A percentile compares a stretch with the other conserved stretches of the same genome.
phyloP scores from a whole-genome alignment of 2,888 invertebrate species.

The Pterobdella sp. region DNA sequence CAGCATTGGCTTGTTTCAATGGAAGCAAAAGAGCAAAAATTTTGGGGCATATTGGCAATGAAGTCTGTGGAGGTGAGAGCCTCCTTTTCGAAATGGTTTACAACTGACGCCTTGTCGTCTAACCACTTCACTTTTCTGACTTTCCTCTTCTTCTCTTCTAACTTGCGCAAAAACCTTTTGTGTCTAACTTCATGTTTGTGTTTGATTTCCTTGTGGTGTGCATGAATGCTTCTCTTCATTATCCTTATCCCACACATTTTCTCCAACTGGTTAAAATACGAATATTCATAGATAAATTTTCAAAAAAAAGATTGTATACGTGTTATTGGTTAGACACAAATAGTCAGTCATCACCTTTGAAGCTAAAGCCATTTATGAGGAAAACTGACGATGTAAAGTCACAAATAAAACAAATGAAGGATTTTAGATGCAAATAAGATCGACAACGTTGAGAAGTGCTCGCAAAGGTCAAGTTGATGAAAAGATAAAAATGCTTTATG shows the following conservation, averaged over 20 bases:
- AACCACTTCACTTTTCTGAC: neutral
- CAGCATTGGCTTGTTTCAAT: neutral
- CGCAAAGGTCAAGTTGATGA: too few species aligned
- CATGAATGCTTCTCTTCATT: neutral
- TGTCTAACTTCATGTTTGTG: neutral
- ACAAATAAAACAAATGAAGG: too few species aligned
- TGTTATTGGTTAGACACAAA: too few species aligned
- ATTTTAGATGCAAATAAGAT: too few species aligned
- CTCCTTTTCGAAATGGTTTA: neutral
- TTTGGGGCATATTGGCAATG: neutral
- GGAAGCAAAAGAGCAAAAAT: neutral
- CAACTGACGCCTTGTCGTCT: neutral
- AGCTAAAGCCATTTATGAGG: too few species aligned
- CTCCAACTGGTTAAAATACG: neutral
- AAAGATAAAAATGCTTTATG: too few species aligned
- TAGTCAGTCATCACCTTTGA: too few species aligned
- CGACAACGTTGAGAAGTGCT: too few species aligned
- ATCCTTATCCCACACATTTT: neutral
- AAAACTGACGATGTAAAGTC: too few species aligned
- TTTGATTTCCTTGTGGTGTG: neutral
- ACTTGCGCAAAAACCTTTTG: neutral
- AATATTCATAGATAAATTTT: too few species aligned
- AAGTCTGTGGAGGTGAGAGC: conserved; percentile 5
- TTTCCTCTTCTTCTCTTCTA: neutral
- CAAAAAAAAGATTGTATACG: too few species aligned